Base-by-base conservation (phyloP, 2,888 invertebrate genomes). In the Augochlorella aurata region DNA sequence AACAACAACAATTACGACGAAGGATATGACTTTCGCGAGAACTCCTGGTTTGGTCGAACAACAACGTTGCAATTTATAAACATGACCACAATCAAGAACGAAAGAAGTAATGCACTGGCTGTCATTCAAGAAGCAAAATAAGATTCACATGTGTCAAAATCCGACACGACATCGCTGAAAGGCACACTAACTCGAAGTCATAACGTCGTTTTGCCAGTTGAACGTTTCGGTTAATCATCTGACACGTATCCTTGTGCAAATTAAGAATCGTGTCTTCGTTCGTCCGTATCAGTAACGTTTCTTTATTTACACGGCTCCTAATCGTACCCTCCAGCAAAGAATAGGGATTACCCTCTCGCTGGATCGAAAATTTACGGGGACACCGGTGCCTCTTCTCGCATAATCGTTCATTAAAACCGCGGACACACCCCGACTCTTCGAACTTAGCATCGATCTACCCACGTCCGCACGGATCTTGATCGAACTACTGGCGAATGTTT, bases 391-490 rank as follows among this genome's bases (percentile, higher is more conserved):
- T 79, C 75, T 80, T 72, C 79, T 66, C 69, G 74, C 72, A 75
- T 80, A 76, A 77, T 18, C 74, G 74, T 66, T 79, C 82, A 79
- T 87, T 71, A 79, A 82, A 79, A 49, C 58, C 71, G 50, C 74
- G 80, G 74, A 85, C 85, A 85, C 83, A 81, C 77, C 83, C 78
- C 74, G 74, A 85, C 61, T 74, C 74, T 50, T 63, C 74, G 47
- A 75, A 68, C 67, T 72, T 58, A 69, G 65, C 78, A 80, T 83
- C 69, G 70, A 72, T 77, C 70, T 74, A 29, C n/a, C 74, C 63
- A 68, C 83, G 68, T 65, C 63, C 58, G n/a, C 52, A 70, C 74
- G 49, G 38, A 68, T 79, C 52, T 61, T 49, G 18, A 54, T 54
- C 47, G 12, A 47, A 50, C 21, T 14, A 61, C 58, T 58, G 63